phyloP scores from a whole-genome alignment of 2,113 vertebrate genomes.

The Tretioscincus oriximinensis region DNA sequence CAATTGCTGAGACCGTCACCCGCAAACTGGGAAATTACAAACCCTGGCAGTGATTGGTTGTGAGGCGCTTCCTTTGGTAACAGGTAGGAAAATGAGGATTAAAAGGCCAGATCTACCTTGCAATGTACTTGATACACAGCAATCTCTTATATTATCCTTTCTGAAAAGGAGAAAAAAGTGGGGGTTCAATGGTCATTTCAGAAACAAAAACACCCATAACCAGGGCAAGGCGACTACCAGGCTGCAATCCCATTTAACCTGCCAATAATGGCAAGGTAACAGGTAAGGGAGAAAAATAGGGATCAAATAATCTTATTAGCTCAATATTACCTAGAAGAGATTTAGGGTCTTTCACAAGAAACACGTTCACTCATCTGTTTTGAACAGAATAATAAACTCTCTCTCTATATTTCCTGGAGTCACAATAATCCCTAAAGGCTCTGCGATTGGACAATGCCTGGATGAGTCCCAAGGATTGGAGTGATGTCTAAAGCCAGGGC shows the following conservation, averaged over 20 bases:
- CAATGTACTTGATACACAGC: not conserved
- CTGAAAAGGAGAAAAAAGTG: not conserved
- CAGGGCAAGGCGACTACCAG: not conserved
- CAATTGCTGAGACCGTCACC: not conserved
- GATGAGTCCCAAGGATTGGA: too few relatives aligned
- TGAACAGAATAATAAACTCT: not conserved
- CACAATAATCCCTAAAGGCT: too few relatives aligned
- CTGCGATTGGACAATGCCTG: too few relatives aligned
- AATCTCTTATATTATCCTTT: not conserved
- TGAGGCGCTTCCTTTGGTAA: not conserved
- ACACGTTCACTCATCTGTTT: not conserved
- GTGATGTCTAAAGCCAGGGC: too few relatives aligned
- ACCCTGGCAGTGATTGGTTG: constrained; percentile 25
- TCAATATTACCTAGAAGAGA: not conserved
- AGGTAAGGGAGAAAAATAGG: not conserved
- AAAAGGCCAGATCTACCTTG: constrained; percentile 9
- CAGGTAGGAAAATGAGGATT: not conserved
- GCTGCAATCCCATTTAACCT: not conserved
- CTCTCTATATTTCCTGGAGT: too few relatives aligned
- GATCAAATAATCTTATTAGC: not conserved
- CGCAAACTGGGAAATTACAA: constrained; percentile 7
- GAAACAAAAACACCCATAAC: not conserved
- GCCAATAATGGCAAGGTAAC: not conserved
- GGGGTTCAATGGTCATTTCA: not conserved
- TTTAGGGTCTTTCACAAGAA: not conserved